Evolutionary conservation across 2,113 vertebrate genomes (phyloP), one percentile per base, ranked within the genome.

Genomic region (Manacus vitellinus): DNA sequence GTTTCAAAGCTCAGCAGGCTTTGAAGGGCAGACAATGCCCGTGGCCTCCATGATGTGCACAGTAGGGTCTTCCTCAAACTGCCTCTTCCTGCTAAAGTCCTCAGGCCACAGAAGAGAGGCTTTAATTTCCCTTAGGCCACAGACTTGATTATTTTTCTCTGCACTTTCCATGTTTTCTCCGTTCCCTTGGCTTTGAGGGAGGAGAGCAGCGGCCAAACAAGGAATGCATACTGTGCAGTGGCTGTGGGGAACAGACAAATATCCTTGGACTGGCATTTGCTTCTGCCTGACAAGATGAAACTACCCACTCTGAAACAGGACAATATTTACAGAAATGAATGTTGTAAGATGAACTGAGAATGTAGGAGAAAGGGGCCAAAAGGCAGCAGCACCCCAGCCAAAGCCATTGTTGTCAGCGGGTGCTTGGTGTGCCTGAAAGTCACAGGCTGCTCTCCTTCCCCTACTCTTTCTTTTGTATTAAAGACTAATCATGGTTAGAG

Each of bases 311-410:
- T 66, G 43, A 80, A 95, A 67, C 1, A 67, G 24, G 17, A 35
- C 5, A 44, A 14, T 35, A 44, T 39, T 79, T 67, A 7, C 0
- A 14, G 21, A 56, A 73, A 52, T 4, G 1, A 11, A 35, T 61
- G 9, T 10, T 49, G 4, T 41, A 62, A 54, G 14, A 7, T 10
- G 2, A 16, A 56, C 31, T 54, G 27, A 16, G 6, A 39, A 25
- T 4, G 16, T 37, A 72, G 43, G 35, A 84, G 24, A 44, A 80
- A 72, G 13, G 10, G 8, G 2, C 11, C 12, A 27, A 68, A 79
- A 91, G 31, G 21, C 59, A 89, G 17, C 46, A 77, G 23, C 43
- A 51, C 4, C 46, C 41, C 51, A 80, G n/a, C 39, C 35, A 72
- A 37, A 72, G 33, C 12, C 16, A 5, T 6, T 61, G 30, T 18